Evolutionary conservation across 2,888 invertebrate genomes (phyloP), one percentile per base, ranked within the genome.

Genomic region (Ephialtes manifestator): DNA sequence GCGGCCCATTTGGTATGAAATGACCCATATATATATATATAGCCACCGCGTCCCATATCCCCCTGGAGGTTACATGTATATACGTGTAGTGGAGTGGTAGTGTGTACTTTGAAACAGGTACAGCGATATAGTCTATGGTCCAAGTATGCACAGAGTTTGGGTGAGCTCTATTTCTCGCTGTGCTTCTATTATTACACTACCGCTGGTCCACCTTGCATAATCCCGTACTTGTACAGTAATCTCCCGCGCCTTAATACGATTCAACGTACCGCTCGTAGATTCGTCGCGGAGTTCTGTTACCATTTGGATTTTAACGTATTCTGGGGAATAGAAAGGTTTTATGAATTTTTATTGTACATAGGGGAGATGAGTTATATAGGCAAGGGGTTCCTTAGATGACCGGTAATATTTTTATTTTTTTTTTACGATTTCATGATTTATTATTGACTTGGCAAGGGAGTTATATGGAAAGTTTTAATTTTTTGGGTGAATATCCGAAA

Each of bases 141-240:
- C 74, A 63, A 84, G 76, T 84, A 48, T 74, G 60, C 77, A 55
- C 53, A 74, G 77, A 68, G 74, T 78, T 70, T 77, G 71, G 72
- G 60, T 74, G 67, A 70, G 58, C 71, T 75, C 70, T 35, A 35
- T 75, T 24, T 46, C 78, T 79, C 78, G 35, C 48, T 48, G n/a
- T 24, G 10, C 31, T 13, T 28, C 58, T 58, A 75, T 68, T 74
- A 60, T 72, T 58, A 48, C 58, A 60, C 58, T 48, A 31, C 70
- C 53, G 28, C 68, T 70, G 82, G 81, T 78, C 81, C 67, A 81
- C 85, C 81, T 85, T 85, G 81, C 79, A 81, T 87, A 87, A 87
- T 87, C 85, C 83, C 67, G 46, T 83, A 85, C 85, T 85, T 83
- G 78, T 76, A 74, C 81, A 79, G 81, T 84, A 87, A 87, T 87